Conservation (phyloP, 2,797 vertebrate genomes). For the Hypotaenidia okinawae region DNA sequence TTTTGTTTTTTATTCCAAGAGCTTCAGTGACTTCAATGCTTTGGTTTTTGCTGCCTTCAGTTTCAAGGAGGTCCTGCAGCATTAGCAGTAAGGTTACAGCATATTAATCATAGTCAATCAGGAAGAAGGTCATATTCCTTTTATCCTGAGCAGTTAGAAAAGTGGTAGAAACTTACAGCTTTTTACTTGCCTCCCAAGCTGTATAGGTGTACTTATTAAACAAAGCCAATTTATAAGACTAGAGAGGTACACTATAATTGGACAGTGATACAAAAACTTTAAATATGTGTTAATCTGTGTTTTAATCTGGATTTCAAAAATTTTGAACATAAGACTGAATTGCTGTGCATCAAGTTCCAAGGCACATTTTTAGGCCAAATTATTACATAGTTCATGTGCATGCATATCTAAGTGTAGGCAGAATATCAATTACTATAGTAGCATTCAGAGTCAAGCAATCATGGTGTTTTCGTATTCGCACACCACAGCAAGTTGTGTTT, state of each 20-base stretch:
- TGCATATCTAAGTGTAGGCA: background rate
- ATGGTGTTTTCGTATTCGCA: background rate
- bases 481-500: background rate
- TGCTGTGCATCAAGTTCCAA: background rate
- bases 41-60: background rate
- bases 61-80: background rate
- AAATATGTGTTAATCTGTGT: background rate
- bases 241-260: background rate
- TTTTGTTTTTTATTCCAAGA: background rate
- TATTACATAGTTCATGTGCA: background rate
- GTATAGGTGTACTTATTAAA: background rate
- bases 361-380: conserved; percentile 24
- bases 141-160: background rate
- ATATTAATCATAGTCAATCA: background rate
- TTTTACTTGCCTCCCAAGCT: background rate
- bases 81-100: background rate
- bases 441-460: background rate
- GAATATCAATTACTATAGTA: background rate
- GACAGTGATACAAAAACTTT: background rate
- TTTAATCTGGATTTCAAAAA: background rate
- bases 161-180: background rate
- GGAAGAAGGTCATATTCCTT: background rate
- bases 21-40: background rate
- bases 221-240: background rate
- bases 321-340: background rate